These are phyloP conservation scores for Pangasius krempfi DNA, from an alignment of 2,797 vertebrate genomes.

Conservation along the genomic window DNA sequence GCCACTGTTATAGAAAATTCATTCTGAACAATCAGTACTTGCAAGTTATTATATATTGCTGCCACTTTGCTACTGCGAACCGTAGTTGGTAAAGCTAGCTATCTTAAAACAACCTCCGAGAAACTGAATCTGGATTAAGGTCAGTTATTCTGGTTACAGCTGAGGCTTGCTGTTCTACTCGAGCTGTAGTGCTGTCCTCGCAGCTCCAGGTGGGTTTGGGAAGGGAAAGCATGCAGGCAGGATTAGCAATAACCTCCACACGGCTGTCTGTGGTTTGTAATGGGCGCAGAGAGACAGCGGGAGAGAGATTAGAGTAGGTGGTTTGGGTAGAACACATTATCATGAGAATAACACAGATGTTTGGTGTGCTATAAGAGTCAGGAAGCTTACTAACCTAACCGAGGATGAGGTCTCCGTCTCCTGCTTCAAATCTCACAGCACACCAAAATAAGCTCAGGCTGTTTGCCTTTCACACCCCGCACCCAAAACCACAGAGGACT, in stretches of 20 bases:
- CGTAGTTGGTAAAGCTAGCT: background rate
- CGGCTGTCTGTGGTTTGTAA: conserved; percentile 10
- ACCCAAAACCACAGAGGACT: conserved; percentile 18
- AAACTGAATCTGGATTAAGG: background rate
- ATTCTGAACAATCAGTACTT: background rate
- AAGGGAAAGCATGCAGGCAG: background rate
- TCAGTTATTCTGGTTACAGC: background rate
- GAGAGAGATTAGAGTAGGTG: background rate
- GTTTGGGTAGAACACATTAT: background rate
- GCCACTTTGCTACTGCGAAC: background rate
- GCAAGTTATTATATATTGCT: background rate
- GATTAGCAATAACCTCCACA: background rate
- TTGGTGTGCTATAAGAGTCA: too few relatives aligned
- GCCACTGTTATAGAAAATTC: background rate
- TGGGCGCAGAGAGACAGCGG: background rate
- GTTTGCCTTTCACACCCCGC: conserved; percentile 33
- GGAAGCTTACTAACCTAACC: background rate
- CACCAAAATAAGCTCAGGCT: background rate
- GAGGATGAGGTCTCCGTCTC: background rate
- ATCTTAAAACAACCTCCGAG: background rate
- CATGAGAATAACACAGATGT: background rate
- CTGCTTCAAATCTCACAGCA: background rate
- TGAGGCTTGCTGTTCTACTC: background rate
- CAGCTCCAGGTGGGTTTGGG: background rate
- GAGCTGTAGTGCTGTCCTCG: background rate